Conservation (phyloP, 2,888 invertebrate genomes). For the Hirtodrosophila cameraria region DNA sequence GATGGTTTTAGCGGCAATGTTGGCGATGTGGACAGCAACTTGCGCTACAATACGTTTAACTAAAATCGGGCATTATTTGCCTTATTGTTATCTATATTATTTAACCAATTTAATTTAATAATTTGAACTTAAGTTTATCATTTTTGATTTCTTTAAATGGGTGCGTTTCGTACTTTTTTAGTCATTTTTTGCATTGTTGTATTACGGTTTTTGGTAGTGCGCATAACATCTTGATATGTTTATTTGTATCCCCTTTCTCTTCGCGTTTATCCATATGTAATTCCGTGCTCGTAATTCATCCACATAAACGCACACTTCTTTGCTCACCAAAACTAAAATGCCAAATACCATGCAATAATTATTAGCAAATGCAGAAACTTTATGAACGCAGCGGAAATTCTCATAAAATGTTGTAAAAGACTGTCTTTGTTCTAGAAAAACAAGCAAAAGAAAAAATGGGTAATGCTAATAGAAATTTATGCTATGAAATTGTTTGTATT, state of each 20-base stretch:
- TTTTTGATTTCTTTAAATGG: slow-evolving; percentile 28
- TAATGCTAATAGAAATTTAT: slow-evolving; percentile 31
- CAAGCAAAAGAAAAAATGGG: slow-evolving; percentile 23
- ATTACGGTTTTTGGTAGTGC: slow-evolving; percentile 17
- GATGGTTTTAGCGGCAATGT: slow-evolving; percentile 56
- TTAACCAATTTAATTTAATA: slow-evolving; percentile 66
- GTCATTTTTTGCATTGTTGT: slow-evolving; percentile 52
- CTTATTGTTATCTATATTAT: slow-evolving; percentile 66
- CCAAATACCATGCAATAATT: slow-evolving; percentile 61
- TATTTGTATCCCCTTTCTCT: not conserved
- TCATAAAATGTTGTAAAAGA: slow-evolving; percentile 60
- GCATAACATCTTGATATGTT: slow-evolving; percentile 3
- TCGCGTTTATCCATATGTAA: slow-evolving; percentile 3
- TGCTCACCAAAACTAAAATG: slow-evolving; percentile 71
- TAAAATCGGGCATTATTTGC: slow-evolving; percentile 41
- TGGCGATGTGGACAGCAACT: slow-evolving; percentile 77
- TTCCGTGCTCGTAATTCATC: slow-evolving; percentile 15
- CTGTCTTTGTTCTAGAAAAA: slow-evolving; percentile 77
- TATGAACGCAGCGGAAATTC: slow-evolving; percentile 46
- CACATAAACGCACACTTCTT: slow-evolving; percentile 60
- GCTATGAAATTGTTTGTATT: slow-evolving; percentile 41
- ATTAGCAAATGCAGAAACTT: slow-evolving; percentile 45
- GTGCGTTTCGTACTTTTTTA: slow-evolving; percentile 42
- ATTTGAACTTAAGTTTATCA: slow-evolving; percentile 34
- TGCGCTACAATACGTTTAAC: slow-evolving; percentile 79